Base-by-base conservation (phyloP, 2,113 vertebrate genomes). In the Hippopotamus amphibius region DNA sequence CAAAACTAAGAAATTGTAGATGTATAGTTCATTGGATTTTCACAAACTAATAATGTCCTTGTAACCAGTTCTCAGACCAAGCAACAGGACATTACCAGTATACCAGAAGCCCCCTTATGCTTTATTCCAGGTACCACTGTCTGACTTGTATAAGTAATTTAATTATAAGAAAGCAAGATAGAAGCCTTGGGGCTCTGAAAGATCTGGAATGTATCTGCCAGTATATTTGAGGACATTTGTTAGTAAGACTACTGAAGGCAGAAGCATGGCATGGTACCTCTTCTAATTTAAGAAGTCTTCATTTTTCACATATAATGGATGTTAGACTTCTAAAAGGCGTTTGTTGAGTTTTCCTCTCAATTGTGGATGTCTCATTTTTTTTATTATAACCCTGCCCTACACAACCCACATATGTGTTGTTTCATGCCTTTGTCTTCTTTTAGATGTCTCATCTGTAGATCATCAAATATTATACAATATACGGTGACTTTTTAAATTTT, bases 401-500 rank as follows among this genome's bases (percentile, higher is more conserved):
- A 15, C 24, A 69, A 72, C 14, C 63, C 6, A n/a, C 33, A 76
- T 22, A 26, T 55, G 4, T 65, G 1, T 26, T 68, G 7, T 69
- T 90, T 80, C 5, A 53, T 12, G 28, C 21, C 1, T 83, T 66
- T 74, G 48, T 80, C 37, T 43, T 65, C 33, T 55, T 41, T 74
- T 57, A 72, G 8, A 84, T 89, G 22, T 81, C 15, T 68, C 59
- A 77, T 68, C 30, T 93, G 8, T 9, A 94, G n/a, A 88, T 6
- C 69, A 4, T 50, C 82, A 92, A 53, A 85, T 61, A 30, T 83
- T 85, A 46, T 77, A 28, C 24, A 22, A 46, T 74, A 74, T 85
- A 43, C 68, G 33, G 17, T 91, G 37, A 89, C 76, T 86, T 72
- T 55, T 82, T 88, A 7, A 94, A 53, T 90, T 89, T 91, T 89